phyloP scores from a whole-genome alignment of 2,113 vertebrate species.

The Anthoscopus minutus region DNA sequence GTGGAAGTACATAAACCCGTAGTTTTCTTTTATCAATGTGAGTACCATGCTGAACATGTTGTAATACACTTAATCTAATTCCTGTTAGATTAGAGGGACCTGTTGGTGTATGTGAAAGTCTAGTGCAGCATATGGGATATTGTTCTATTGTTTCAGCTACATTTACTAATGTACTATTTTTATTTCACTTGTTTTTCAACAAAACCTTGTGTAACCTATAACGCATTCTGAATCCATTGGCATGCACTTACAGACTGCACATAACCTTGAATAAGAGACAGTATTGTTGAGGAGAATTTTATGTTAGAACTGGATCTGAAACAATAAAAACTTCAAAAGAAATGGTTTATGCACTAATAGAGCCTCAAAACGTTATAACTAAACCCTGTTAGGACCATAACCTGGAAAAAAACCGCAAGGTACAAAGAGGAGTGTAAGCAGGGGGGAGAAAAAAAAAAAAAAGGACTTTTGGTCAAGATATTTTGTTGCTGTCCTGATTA shows the following conservation, averaged over 20 bases:
- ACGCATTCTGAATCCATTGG: background rate
- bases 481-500: background rate
- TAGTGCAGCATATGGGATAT: background rate
- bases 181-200: background rate
- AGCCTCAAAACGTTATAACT: background rate
- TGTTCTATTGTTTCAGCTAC: background rate
- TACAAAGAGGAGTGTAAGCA: background rate
- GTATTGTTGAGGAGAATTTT: background rate
- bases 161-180: background rate
- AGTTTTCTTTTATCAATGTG: background rate
- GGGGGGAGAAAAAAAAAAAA: background rate
- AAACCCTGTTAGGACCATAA: background rate
- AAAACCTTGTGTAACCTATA: background rate
- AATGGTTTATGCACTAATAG: background rate
- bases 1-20: background rate
- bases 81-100: background rate
- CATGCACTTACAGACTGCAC: background rate
- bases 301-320: background rate
- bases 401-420: background rate
- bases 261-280: background rate
- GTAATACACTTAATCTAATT: background rate
- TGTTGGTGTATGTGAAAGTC: background rate
- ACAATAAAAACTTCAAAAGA: background rate
- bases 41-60: background rate
- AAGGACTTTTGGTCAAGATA: background rate